These are phyloP conservation scores for Tokudaia tokunoshimensis DNA, from an alignment of 2,797 vertebrate species.

Conservation along the genomic window DNA sequence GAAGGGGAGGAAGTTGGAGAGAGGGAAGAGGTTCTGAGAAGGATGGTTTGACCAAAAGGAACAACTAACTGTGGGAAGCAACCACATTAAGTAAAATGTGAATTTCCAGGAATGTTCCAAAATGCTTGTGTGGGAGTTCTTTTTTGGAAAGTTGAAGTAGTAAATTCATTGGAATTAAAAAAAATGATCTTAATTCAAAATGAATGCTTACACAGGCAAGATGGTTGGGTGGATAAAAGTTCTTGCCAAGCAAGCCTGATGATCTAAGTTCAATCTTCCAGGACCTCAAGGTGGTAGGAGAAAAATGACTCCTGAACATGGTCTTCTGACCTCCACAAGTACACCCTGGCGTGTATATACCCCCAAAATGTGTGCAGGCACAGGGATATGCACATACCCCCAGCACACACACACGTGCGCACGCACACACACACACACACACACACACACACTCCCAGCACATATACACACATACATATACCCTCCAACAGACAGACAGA, in stretches of 20 bases:
- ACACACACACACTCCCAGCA: background rate
- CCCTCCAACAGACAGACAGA: background rate
- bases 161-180: conserved; percentile 40
- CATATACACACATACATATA: background rate
- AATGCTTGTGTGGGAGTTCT: conserved; percentile 64
- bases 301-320: background rate
- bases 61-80: conserved; percentile 66
- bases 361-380: background rate
- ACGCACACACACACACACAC: background rate
- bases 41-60: conserved; percentile 42
- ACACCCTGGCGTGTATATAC: background rate
- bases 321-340: background rate
- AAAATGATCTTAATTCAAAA: conserved; percentile 53
- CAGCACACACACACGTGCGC: background rate
- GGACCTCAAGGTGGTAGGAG: background rate
- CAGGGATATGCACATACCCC: background rate
- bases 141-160: background rate
- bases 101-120: conserved; percentile 66
- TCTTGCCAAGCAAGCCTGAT: background rate
- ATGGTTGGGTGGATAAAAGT: background rate
- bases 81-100: conserved; percentile 64
- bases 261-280: background rate
- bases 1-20: conserved; percentile 17
- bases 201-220: background rate
- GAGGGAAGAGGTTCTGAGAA: conserved; percentile 9